A percentile compares a stretch with the other conserved stretches of the same genome.
Conservation (phyloP, 2,888 invertebrate species). For the Cryptocephalus moraei region DNA sequence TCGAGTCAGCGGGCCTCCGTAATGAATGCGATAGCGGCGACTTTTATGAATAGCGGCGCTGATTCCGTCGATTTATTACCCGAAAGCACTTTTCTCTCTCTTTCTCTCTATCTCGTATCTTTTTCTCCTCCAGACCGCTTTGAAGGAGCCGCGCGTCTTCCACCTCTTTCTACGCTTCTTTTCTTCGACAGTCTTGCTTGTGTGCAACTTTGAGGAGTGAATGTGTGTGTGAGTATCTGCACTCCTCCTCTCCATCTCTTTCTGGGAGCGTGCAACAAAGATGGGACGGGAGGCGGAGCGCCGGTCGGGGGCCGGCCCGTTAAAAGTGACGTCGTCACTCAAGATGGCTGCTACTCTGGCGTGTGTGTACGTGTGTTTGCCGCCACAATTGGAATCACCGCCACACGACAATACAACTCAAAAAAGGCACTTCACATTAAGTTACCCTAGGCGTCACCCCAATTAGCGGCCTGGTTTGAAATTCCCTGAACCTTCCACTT, state of each 20-base stretch:
- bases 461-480: too few relatives aligned
- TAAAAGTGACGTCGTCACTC: slow-evolving; percentile 43
- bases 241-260: background rate
- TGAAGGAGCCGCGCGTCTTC: too few relatives aligned
- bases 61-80: slow-evolving; percentile 39
- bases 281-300: slow-evolving; percentile 37
- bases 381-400: background rate
- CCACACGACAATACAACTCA: background rate
- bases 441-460: too few relatives aligned
- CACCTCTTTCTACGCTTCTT: too few relatives aligned
- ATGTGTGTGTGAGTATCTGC: too few relatives aligned
- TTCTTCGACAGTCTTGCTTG: too few relatives aligned
- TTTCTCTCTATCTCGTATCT: too few relatives aligned
- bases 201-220: too few relatives aligned
- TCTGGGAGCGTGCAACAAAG: slow-evolving; percentile 13
- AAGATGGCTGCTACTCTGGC: slow-evolving; percentile 40
- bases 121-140: too few relatives aligned
- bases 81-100: slow-evolving; percentile 35
- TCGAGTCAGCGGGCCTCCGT: slow-evolving; percentile 28
- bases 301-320: slow-evolving; percentile 43
- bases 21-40: slow-evolving; percentile 40
- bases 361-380: background rate
- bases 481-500: too few relatives aligned
- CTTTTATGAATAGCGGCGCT: slow-evolving; percentile 38
- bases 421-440: too few relatives aligned